phyloP scores from a whole-genome alignment of 2,113 vertebrate genomes.

The Myiagra hebetior region DNA sequence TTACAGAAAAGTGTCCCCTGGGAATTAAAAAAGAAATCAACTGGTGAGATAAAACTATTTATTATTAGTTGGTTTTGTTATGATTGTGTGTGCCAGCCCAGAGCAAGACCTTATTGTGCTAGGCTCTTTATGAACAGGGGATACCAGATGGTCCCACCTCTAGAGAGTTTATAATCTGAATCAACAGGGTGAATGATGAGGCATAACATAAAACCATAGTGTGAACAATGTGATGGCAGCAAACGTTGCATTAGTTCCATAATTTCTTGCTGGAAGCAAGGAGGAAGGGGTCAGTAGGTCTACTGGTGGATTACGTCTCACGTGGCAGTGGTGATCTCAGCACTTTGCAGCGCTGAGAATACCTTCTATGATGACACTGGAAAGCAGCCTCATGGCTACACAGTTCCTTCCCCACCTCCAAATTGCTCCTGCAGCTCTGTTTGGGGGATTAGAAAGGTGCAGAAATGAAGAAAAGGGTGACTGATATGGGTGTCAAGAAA shows the following conservation, averaged over 20 bases:
- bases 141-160: conserved; percentile 36
- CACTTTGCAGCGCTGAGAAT: not conserved
- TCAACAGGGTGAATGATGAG: conserved; percentile 13
- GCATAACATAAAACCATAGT: not conserved
- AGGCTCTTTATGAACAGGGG: not conserved
- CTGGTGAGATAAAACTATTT: not conserved
- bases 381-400: not conserved
- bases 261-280: not conserved
- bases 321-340: not conserved
- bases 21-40: not conserved
- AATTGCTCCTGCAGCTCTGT: not conserved
- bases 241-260: not conserved
- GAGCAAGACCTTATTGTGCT: not conserved
- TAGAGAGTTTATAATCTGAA: not conserved
- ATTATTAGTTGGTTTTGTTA: conserved; percentile 17
- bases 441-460: not conserved
- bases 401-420: not conserved
- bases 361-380: not conserved
- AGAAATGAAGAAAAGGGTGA: not conserved
- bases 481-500: not conserved
- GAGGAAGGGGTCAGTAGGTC: not conserved
- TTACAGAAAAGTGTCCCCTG: not conserved
- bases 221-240: conserved; percentile 36
- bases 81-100: not conserved
- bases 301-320: not conserved